Evolutionary conservation across 2,888 invertebrate species (phyloP).

Genomic region (Drosophila pseudotakahashii): DNA sequence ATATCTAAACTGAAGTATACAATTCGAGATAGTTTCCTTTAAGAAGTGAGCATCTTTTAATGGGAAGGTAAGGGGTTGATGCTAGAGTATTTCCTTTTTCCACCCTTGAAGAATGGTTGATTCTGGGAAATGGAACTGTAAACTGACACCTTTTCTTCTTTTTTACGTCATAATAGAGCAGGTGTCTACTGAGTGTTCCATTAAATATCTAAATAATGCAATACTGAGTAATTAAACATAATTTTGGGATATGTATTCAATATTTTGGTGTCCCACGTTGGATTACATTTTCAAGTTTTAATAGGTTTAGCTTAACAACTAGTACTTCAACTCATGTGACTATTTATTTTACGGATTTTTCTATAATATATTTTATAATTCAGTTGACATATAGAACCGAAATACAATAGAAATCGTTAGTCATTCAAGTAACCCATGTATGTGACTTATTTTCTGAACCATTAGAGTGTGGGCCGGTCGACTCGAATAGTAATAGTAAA

Average conservation of each 20-base stretch:
- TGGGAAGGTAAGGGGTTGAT: background rate
- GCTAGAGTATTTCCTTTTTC: background rate
- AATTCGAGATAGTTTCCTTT: conserved; percentile 1
- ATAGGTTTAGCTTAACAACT: too few species aligned
- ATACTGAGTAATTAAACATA: background rate
- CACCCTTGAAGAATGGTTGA: conserved; percentile 2
- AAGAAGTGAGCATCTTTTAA: conserved; percentile 4
- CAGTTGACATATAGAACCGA: too few species aligned
- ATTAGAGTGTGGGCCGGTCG: conserved; percentile 13
- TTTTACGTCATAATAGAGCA: background rate
- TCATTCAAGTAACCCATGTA: background rate
- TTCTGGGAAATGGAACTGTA: background rate
- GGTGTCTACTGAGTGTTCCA: background rate
- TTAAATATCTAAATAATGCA: background rate
- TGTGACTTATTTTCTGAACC: background rate
- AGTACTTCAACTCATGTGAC: too few species aligned
- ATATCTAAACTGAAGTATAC: conserved; percentile 13
- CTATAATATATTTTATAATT: too few species aligned
- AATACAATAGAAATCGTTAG: too few species aligned
- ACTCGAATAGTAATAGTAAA: background rate
- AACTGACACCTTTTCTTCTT: conserved; percentile 6
- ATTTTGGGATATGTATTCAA: too few species aligned
- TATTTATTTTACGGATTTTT: too few species aligned
- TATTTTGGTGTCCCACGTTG: too few species aligned
- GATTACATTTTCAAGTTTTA: too few species aligned